Evolutionary conservation across 1,140 invertebrate species (phyloP).

Genomic region (Saxidomus purpurata): DNA sequence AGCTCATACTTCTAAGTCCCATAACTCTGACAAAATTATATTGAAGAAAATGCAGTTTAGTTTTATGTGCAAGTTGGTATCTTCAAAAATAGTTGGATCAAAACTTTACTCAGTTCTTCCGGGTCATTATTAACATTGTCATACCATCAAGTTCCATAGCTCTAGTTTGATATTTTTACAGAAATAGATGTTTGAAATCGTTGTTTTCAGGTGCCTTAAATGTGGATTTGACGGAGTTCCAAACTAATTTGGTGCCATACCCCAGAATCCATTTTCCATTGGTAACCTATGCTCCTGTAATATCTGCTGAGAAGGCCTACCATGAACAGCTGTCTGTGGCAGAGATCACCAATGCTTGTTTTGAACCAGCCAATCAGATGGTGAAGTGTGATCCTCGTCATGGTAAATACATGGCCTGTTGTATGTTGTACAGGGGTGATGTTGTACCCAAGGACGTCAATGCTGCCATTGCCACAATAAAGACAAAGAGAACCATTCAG

Average conservation of each 20-base stretch:
- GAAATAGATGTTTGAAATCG: no score
- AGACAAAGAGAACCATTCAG: conserved; percentile 91
- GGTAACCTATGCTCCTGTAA: conserved; percentile 84
- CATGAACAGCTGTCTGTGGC: conserved; percentile 88
- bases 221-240: conserved; percentile 95
- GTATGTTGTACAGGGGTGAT: conserved; percentile 86
- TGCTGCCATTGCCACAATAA: conserved; percentile 94
- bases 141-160: no score
- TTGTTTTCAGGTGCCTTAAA: conserved; percentile 91
- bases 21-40: no score
- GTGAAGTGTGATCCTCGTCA: conserved; percentile 96
- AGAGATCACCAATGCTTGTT: conserved; percentile 92
- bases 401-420: conserved; percentile 96
- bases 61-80: no score
- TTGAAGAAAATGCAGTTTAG: no score
- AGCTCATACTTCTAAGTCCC: no score
- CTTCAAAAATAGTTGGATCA: no score
- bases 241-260: conserved; percentile 86
- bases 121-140: no score
- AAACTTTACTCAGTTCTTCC: no score
- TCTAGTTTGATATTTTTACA: no score
- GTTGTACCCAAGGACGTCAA: conserved; percentile 93
- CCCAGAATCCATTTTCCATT: conserved; percentile 86
- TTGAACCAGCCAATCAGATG: conserved; percentile 96
- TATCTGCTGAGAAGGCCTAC: conserved; percentile 85